A percentile compares a stretch with the other conserved stretches of the same genome.
These are phyloP conservation scores for Drosophila austrosaltans DNA, from an alignment of 2,888 invertebrate species.

Conservation along the genomic window DNA sequence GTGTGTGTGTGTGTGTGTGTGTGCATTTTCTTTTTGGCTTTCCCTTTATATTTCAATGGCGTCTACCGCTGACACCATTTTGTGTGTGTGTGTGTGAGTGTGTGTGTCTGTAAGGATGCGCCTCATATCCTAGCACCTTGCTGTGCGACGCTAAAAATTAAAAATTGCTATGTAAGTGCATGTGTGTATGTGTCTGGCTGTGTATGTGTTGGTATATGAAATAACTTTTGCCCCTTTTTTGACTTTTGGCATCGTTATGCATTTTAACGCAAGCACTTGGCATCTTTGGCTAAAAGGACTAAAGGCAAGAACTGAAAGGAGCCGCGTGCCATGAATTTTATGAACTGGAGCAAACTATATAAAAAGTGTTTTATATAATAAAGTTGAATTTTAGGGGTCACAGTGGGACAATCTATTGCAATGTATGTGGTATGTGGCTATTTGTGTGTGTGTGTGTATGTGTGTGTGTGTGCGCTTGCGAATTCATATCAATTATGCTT, in stretches of 20 bases:
- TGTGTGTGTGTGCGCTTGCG: background rate
- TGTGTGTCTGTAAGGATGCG: slow-evolving; percentile 25
- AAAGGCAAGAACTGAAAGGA: slow-evolving; percentile 34
- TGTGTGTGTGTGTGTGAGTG: slow-evolving; percentile 41
- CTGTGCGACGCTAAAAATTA: slow-evolving; percentile 47
- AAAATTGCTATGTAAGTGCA: slow-evolving; percentile 39
- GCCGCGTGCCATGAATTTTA: slow-evolving; percentile 52
- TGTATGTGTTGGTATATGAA: slow-evolving; percentile 39
- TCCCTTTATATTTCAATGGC: slow-evolving; percentile 55
- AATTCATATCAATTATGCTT: slow-evolving; percentile 43
- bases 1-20: slow-evolving; percentile 33
- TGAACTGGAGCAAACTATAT: slow-evolving; percentile 24
- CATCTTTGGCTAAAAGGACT: slow-evolving; percentile 38
- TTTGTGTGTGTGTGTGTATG: background rate
- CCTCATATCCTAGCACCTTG: slow-evolving; percentile 16
- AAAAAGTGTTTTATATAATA: slow-evolving; percentile 39
- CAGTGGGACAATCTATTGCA: slow-evolving; percentile 35
- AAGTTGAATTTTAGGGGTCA: slow-evolving; percentile 37
- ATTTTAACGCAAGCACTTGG: slow-evolving; percentile 53
- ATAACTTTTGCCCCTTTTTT: slow-evolving; percentile 68
- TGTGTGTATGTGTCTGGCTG: background rate
- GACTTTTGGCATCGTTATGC: slow-evolving; percentile 66
- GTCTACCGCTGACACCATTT: slow-evolving; percentile 71
- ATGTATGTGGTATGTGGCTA: background rate
- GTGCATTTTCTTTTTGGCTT: slow-evolving; percentile 9